Percentiles rank a stretch among this genome's conserved stretches.
phyloP scores from a whole-genome alignment of 2,113 vertebrate genomes.

The Lonchura striata region DNA sequence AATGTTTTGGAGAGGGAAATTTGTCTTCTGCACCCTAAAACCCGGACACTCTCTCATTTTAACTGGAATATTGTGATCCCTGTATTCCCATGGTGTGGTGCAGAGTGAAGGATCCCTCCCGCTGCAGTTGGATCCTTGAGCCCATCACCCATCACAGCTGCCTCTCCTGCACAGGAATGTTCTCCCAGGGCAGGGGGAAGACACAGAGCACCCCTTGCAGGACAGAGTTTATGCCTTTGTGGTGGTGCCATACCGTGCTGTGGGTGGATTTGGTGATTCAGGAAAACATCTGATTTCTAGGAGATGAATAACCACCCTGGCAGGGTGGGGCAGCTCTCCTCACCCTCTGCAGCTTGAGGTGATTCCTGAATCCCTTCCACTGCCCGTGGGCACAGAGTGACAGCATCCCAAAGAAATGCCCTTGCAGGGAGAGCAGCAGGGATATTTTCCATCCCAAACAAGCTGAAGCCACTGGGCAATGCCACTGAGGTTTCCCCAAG shows the following conservation, averaged over 20 bases:
- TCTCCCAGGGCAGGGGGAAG: background rate
- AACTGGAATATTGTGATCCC: background rate
- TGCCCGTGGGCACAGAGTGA: fast-evolving
- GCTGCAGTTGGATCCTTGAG: fast-evolving
- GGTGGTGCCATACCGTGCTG: fast-evolving
- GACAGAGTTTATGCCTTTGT: fast-evolving
- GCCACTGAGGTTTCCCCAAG: background rate
- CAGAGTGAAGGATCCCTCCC: background rate
- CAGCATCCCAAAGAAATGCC: background rate
- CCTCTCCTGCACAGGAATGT: background rate
- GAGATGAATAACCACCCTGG: fast-evolving
- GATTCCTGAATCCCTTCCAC: background rate
- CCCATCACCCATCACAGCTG: fast-evolving
- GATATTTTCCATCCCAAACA: background rate
- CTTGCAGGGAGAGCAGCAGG: background rate
- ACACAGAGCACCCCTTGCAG: background rate
- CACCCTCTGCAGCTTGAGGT: no score
- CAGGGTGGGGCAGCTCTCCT: background rate
- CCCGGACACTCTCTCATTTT: fast-evolving
- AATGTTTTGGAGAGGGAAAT: background rate
- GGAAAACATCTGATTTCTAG: background rate
- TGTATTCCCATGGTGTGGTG: fast-evolving
- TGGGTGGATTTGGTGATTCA: background rate
- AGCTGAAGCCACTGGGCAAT: fast-evolving
- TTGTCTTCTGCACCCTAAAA: background rate